Evolutionary conservation across 2,113 vertebrate species (phyloP).

Genomic region (cattle (Bos taurus)): ARS-UCD2.0 NC_037332.1:14548001-14548500

Average conservation of each 20-base stretch:
- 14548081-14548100: not conserved
- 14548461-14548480: not conserved
- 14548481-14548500: not conserved
- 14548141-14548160: not conserved
- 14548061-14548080: not conserved
- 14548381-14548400: not conserved
- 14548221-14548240: not conserved
- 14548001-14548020: not conserved
- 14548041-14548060: not conserved
- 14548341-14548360: not conserved
- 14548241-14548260: not conserved
- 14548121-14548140: not conserved
- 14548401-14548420: not conserved
- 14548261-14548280: not conserved
- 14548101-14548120: not conserved
- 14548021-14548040: not conserved
- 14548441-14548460: not conserved
- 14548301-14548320: not conserved
- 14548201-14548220: not conserved
- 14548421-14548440: not conserved
- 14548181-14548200: not conserved
- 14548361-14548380: not conserved
- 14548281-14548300: not conserved
- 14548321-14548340: not conserved
- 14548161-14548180: not conserved